These are phyloP conservation scores for Osedax frankpressi DNA, from an alignment of 2,888 invertebrate species.

Conservation along the genomic window DNA sequence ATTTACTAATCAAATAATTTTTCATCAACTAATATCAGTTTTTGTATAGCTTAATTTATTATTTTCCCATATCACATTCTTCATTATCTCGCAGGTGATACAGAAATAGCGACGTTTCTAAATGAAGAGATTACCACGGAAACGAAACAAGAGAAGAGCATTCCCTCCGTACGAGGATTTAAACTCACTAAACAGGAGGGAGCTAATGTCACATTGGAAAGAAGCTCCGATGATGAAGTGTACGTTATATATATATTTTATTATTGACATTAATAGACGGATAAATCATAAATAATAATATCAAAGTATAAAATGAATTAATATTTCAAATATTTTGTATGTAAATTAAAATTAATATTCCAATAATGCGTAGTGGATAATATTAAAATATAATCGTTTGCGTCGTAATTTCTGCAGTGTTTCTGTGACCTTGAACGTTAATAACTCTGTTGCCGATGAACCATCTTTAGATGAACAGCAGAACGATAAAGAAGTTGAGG, in stretches of 20 bases:
- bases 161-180: conserved; percentile 69
- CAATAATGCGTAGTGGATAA: not conserved
- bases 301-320: conserved; percentile 9
- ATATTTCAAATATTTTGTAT: too few species aligned
- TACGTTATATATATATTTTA: not conserved
- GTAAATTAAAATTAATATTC: not conserved
- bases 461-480: conserved; percentile 60
- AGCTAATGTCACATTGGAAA: conserved; percentile 45
- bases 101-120: conserved; percentile 67
- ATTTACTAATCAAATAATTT: too few species aligned
- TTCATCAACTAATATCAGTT: too few species aligned
- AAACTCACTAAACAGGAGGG: conserved; percentile 60
- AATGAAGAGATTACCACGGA: conserved; percentile 85
- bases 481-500: conserved; percentile 7
- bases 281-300: not conserved
- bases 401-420: conserved; percentile 50
- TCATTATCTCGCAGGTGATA: too few species aligned
- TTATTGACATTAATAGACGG: not conserved
- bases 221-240: not conserved
- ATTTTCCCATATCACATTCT: too few species aligned
- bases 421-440: conserved; percentile 73
- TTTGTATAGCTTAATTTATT: too few species aligned
- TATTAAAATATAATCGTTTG: not conserved
- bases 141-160: conserved; percentile 61
- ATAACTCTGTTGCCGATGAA: conserved; percentile 81